Evolutionary conservation across 2,888 invertebrate genomes (phyloP), one percentile per base, ranked within the genome.

Genomic region (Harmothoe impar): DNA sequence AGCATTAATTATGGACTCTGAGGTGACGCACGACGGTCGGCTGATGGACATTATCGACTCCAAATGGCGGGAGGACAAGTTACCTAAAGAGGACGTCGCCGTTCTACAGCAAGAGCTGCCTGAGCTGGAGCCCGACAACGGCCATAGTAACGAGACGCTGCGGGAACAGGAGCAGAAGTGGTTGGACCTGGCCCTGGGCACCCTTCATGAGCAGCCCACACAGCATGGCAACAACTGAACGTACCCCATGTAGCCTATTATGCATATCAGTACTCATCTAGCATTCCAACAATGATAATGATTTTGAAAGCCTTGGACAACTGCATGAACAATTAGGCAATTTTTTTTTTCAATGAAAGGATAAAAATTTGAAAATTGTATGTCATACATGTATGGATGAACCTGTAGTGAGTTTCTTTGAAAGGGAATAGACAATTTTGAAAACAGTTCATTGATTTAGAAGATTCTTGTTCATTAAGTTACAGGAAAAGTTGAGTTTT

Each of bases 81-180:
- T 96, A 35, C 96, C 96, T 0, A 94, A 94, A 94, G 98, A 98
- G 96, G 98, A 98, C 94, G 98, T 98, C 23, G 95, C 94, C 10
- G 98, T 99, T 10, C 99, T 99, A 3, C 95, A 97, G 89, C 97
- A 97, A 94, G 98, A 99, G 96, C 96, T 99, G 89, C 98, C 99
- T 0, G 99, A 99, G 96, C 98, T 98, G 0, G 99, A 99, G 96
- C 98, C 98, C 93, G 98, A 98, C 33, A 98, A 98, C 96, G 97
- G 98, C 25, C 96, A 96, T 72, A 95, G 95, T 3, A 98, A 98
- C 94, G 97, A 98, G 95, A 98, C 98, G 0, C 96, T 99, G 12
- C 98, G 97, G 95, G 98, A 99, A 95, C 98, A 98, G 95, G 98
- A 98, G 94, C 97, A 97, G 94, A 97, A 97, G 97, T 97, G 98